These are phyloP conservation scores for Numida meleagris DNA, from an alignment of 2,113 vertebrate genomes.

Conservation along the genomic window DNA sequence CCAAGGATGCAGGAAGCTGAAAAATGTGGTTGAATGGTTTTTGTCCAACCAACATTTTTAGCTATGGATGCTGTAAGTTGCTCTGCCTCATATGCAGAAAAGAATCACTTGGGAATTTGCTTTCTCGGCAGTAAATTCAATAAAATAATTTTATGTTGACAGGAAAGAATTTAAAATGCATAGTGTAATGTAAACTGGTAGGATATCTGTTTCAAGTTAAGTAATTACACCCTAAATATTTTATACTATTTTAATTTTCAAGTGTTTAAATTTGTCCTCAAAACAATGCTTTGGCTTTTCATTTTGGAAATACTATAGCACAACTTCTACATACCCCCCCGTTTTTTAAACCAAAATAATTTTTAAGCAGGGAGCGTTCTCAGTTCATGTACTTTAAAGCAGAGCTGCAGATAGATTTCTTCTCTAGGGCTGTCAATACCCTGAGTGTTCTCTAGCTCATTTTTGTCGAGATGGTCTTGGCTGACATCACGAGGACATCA, in stretches of 20 bases:
- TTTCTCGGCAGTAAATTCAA: not conserved
- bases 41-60: not conserved
- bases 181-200: not conserved
- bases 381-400: not conserved
- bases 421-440: not conserved
- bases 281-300: not conserved
- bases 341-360: not conserved
- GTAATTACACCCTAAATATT: not conserved
- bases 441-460: not conserved
- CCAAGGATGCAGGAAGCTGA: not conserved
- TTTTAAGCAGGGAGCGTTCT: not conserved
- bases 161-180: not conserved
- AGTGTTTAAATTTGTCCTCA: not conserved
- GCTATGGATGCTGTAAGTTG: not conserved
- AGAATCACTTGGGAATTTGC: not conserved
- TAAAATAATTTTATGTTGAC: not conserved
- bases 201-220: not conserved
- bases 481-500: not conserved
- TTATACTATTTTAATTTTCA: not conserved
- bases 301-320: not conserved
- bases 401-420: not conserved
- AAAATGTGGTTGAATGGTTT: not conserved
- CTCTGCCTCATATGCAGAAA: not conserved
- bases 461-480: not conserved
- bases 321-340: not conserved